Evolutionary conservation across 2,113 vertebrate genomes (phyloP).

Genomic region (Gallinago jamesoni): DNA sequence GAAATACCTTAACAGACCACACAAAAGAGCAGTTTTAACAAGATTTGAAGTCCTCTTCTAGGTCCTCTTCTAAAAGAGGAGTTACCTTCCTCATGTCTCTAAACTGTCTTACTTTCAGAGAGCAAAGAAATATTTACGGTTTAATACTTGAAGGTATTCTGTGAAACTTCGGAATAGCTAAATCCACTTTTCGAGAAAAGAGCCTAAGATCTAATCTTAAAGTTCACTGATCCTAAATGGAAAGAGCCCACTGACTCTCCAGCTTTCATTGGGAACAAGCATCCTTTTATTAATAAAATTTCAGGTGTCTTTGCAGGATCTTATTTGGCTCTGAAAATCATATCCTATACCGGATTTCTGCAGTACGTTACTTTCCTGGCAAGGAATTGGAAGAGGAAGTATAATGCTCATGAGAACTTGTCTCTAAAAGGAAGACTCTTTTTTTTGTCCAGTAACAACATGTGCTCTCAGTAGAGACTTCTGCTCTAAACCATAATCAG

Average conservation of each 20-base stretch:
- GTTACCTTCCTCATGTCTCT: neutral
- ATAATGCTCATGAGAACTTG: conserved; percentile 18
- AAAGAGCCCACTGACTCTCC: neutral
- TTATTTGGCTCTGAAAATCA: neutral
- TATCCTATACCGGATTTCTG: conserved; percentile 3
- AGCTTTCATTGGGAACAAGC: neutral
- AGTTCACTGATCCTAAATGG: neutral
- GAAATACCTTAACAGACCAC: neutral
- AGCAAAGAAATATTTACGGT: neutral
- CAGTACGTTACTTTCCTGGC: conserved; percentile 4
- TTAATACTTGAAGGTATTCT: neutral
- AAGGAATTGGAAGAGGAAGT: conserved; percentile 22
- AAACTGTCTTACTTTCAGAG: neutral
- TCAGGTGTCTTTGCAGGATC: conserved; percentile 26
- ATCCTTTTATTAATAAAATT: neutral
- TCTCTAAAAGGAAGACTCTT: conserved; percentile 9
- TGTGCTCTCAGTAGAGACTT: neutral
- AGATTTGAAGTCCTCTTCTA: neutral
- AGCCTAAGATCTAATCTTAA: neutral
- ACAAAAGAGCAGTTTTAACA: neutral
- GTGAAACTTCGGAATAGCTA: neutral
- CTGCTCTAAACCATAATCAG: neutral
- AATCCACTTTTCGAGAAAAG: neutral
- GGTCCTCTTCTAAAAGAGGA: neutral
- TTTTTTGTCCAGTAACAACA: neutral